Conservation (phyloP, 2,113 vertebrate species). For the Microtus oregoni region DNA sequence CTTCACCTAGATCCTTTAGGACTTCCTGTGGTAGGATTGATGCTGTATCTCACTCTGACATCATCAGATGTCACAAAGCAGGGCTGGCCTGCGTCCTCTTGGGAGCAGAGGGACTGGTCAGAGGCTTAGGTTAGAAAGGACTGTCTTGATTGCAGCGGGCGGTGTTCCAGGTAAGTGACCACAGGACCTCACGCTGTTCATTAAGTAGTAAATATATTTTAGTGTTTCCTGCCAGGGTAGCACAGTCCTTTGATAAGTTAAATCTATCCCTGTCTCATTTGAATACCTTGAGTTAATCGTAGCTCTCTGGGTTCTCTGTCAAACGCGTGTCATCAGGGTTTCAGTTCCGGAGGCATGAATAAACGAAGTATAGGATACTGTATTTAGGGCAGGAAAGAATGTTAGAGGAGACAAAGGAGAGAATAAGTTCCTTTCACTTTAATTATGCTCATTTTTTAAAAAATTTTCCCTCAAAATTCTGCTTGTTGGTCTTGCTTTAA, state of each 20-base stretch:
- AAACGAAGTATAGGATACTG: conserved; percentile 5
- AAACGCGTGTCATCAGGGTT: not conserved
- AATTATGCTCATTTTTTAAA: conserved; percentile 24
- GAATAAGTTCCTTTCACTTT: conserved; percentile 1
- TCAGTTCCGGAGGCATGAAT: conserved; percentile 39
- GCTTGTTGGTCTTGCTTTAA: conserved; percentile 41
- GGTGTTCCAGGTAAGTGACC: conserved; percentile 1
- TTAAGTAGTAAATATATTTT: conserved; percentile 29
- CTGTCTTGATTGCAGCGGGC: not conserved
- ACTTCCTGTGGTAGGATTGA: not conserved
- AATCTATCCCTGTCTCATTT: not conserved
- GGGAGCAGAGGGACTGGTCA: not conserved
- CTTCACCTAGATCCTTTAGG: not conserved
- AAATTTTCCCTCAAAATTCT: not conserved
- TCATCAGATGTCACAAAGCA: conserved; percentile 16
- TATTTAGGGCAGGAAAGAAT: not conserved
- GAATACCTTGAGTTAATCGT: conserved; percentile 27
- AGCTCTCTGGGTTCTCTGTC: conserved; percentile 43
- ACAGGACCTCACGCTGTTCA: not conserved
- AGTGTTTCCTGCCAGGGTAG: not conserved
- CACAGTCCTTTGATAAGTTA: not conserved
- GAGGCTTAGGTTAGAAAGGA: not conserved
- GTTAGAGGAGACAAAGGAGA: not conserved
- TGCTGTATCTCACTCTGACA: conserved; percentile 16
- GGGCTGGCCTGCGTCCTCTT: not conserved